These are phyloP conservation scores for Enteromius unitaeniatus DNA, from an alignment of 2,797 vertebrate genomes.

Conservation along the genomic window DNA sequence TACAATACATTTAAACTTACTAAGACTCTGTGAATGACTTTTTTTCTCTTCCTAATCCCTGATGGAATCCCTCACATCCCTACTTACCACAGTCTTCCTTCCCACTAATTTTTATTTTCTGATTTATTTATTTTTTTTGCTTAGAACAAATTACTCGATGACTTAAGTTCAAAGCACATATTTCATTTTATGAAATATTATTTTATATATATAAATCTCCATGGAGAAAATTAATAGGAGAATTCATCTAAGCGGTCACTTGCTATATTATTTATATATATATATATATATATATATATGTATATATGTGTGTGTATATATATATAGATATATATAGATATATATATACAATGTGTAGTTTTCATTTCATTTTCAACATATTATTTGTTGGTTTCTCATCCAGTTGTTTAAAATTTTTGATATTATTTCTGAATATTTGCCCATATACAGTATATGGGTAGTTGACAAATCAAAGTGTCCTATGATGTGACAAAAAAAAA, in stretches of 20 bases:
- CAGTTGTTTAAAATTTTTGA: neutral
- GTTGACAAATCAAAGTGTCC: no score
- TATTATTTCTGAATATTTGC: neutral
- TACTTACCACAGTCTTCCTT: neutral
- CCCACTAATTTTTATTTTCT: neutral
- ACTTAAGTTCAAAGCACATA: conserved; percentile 6
- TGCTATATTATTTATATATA: no score
- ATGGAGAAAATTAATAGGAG: conserved; percentile 11
- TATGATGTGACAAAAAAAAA: no score
- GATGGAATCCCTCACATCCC: neutral
- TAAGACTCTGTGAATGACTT: neutral
- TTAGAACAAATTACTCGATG: neutral
- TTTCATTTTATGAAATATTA: no score
- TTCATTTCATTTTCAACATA: neutral
- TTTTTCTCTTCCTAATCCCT: neutral
- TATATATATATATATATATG: no score
- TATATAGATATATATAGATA: no score
- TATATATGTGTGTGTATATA: no score
- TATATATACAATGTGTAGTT: no score
- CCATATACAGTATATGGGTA: no score
- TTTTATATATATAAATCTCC: no score
- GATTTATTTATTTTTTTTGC: neutral
- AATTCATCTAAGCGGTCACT: conserved; percentile 6
- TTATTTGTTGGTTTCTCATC: neutral
- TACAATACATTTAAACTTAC: neutral